Conservation (phyloP, 2,888 invertebrate genomes). For the Lobophora halterata region DNA sequence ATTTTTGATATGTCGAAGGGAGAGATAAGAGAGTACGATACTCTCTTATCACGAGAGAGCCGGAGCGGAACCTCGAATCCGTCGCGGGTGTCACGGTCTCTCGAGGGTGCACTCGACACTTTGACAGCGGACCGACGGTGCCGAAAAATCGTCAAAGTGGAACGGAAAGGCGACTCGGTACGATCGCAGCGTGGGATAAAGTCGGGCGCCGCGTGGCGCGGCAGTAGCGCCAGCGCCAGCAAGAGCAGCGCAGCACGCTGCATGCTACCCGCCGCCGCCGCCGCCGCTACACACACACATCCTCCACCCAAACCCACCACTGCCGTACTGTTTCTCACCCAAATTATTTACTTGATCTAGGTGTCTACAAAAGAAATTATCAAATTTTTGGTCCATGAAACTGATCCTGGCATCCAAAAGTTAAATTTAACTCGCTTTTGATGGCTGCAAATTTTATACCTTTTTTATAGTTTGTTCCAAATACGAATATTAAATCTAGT, state of each 20-base stretch:
- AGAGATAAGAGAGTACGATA: constrained; percentile 54
- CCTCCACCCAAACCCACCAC: too few species aligned
- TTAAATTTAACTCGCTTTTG: too few species aligned
- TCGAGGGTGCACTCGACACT: neutral
- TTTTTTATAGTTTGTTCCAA: too few species aligned
- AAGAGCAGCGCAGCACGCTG: constrained; percentile 11
- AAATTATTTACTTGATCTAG: too few species aligned
- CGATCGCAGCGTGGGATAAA: constrained; percentile 4
- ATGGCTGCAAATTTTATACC: too few species aligned
- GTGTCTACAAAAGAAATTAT: too few species aligned
- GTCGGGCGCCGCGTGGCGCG: constrained; percentile 19
- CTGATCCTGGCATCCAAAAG: too few species aligned
- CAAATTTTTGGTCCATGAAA: too few species aligned
- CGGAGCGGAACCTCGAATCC: neutral
- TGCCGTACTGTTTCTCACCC: too few species aligned
- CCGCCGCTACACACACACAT: too few species aligned
- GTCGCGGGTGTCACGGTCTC: neutral
- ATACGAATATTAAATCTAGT: too few species aligned
- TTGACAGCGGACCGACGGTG: neutral
- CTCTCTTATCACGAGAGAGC: constrained; percentile 21
- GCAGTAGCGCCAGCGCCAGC: constrained; percentile 21
- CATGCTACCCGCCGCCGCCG: neutral
- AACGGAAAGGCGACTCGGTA: neutral
- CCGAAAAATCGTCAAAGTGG: too few species aligned
- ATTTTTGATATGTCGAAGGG: constrained; percentile 62